Evolutionary conservation across 2,888 invertebrate species (phyloP), one percentile per base, ranked within the genome.

Genomic region (Scelioninae gen. 1): DNA sequence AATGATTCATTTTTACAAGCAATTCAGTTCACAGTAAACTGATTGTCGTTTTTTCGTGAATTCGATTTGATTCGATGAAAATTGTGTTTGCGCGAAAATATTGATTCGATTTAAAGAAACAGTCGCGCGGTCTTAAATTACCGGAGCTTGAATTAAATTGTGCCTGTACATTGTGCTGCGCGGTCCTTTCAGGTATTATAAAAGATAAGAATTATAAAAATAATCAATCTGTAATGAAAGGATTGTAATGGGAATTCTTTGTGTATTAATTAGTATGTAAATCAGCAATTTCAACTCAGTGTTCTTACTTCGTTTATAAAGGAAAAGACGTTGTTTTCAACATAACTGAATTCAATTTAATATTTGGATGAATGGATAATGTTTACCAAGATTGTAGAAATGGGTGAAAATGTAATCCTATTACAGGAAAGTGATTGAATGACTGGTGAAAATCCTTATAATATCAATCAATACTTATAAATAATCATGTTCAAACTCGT

Each of bases 1-100:
- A 74, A 53, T 53, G 40, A 60, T 62, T 72, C 53, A 29, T 72
- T 74, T 55, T 74, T 51, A 74, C 62, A 74, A 74, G 62, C 62
- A 53, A 63, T 74, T 74, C 45, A 55, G 34, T 55, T 74, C 8
- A 29, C 45, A 6, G 55, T 74, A 74, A 74, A 74, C 47, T 56
- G 74, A 55, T 63, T 74, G 63, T 47, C 62, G n/a, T 62, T 72
- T 53, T 62, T 53, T 72, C 32, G 34, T 23, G 16, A 15, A 47
- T 55, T 63, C 55, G 15, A 11, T 55, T 74, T n/a, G 51, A 63
- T 51, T 55, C 43, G 43, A 13, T 32, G 32, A 34, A 55, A 45
- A 75, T 51, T 51, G 49, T 43, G 32, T 43, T 72, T 62, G 40
- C 23, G 62, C n/a, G 60, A 49, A 72, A 62, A 72, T 60, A 62